These are phyloP conservation scores for Anas flavirostris DNA, from an alignment of 2,797 vertebrate genomes.

Conservation along the genomic window DNA sequence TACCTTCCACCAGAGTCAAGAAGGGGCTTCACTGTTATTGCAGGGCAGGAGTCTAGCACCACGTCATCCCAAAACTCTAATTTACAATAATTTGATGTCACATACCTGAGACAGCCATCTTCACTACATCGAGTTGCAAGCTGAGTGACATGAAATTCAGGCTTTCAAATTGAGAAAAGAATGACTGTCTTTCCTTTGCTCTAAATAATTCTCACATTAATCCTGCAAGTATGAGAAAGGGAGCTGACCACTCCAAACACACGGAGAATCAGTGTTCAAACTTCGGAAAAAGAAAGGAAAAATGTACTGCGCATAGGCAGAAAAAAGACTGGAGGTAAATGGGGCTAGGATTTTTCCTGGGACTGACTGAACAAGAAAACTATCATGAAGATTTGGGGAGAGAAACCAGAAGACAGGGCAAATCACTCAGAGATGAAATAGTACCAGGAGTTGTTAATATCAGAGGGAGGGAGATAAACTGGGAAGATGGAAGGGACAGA, in stretches of 20 bases:
- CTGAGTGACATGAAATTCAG: neutral
- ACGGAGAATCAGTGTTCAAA: neutral
- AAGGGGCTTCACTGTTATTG: neutral
- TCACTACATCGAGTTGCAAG: neutral
- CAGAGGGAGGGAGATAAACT: neutral
- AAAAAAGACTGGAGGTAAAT: neutral
- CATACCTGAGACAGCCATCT: neutral
- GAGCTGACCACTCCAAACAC: neutral
- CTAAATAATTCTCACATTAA: neutral
- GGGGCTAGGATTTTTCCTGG: neutral
- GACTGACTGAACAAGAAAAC: neutral
- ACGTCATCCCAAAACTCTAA: neutral
- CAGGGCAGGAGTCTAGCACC: neutral
- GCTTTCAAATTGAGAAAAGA: neutral
- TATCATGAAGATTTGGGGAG: neutral
- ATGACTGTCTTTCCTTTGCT: neutral
- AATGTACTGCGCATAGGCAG: neutral
- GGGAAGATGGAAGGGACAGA: neutral
- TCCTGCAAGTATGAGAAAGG: neutral
- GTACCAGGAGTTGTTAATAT: rapidly evolving
- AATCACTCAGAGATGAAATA: neutral
- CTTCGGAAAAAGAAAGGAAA: neutral
- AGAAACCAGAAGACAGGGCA: neutral
- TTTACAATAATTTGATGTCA: neutral
- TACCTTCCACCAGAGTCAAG: too few species aligned